Conservation (phyloP, 2,113 vertebrate genomes). For the Mirza zaza region DNA sequence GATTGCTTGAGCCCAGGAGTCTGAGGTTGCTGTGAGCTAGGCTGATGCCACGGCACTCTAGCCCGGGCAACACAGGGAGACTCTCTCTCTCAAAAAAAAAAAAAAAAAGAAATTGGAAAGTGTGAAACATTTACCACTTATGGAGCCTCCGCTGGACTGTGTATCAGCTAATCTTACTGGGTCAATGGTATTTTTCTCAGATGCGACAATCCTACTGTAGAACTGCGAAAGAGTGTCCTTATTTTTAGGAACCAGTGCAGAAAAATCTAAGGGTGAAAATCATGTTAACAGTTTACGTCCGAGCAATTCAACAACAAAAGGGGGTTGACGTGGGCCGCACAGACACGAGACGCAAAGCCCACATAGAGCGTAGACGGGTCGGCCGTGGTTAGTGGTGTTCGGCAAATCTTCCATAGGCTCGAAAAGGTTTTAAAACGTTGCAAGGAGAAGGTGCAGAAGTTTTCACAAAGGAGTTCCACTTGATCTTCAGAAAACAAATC, state of each 20-base stretch:
- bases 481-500: not conserved
- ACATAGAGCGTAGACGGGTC: accelerated
- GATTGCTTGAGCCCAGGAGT: no score
- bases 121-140: not conserved
- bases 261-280: not conserved
- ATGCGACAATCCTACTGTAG: no score
- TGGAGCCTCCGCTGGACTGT: not conserved
- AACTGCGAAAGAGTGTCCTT: not conserved
- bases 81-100: no score
- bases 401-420: not conserved
- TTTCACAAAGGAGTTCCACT: not conserved
- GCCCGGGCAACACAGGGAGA: no score
- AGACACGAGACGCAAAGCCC: no score
- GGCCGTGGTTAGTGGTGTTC: no score
- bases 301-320: not conserved
- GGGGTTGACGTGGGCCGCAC: accelerated
- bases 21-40: no score
- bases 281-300: not conserved
- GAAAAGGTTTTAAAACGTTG: not conserved
- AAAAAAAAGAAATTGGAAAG: not conserved
- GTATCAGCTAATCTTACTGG: not conserved
- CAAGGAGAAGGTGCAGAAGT: not conserved
- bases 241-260: not conserved
- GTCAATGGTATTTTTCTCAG: not conserved
- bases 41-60: no score